Percentiles rank a stretch among this genome's conserved stretches.
Conservation (phyloP, 2,113 vertebrate genomes). For the Mixornis gularis region DNA sequence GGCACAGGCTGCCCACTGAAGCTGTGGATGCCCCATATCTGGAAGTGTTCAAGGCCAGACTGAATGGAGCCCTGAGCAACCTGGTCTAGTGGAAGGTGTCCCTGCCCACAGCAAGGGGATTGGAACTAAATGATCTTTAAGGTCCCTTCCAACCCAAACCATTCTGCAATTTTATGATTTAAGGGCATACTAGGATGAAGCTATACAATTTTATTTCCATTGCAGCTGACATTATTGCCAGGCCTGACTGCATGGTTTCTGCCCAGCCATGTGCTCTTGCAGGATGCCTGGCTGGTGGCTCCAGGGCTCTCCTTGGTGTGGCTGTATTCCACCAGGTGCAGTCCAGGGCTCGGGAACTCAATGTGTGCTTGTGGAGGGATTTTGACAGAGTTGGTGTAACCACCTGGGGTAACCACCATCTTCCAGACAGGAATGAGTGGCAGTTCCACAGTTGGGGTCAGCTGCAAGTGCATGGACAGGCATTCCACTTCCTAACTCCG, state of each 20-base stretch:
- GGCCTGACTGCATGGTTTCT: neutral
- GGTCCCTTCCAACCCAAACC: neutral
- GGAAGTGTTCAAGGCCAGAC: neutral
- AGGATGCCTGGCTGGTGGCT: rapidly evolving
- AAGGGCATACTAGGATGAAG: neutral
- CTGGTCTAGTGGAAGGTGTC: neutral
- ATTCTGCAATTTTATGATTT: neutral
- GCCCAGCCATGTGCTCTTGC: neutral
- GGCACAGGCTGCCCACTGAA: neutral
- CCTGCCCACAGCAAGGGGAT: neutral
- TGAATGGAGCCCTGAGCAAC: neutral
- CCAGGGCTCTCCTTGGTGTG: rapidly evolving
- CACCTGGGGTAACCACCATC: neutral
- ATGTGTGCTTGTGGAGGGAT: rapidly evolving
- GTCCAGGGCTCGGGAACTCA: rapidly evolving
- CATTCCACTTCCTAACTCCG: neutral
- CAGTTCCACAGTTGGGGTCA: rapidly evolving
- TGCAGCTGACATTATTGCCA: neutral
- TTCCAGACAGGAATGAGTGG: neutral
- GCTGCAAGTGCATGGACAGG: neutral
- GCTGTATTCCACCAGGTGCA: neutral
- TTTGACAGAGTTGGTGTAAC: neutral
- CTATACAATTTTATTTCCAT: neutral
- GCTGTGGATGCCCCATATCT: neutral
- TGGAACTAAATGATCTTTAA: neutral